Percentiles rank a stretch among this genome's conserved stretches.
These are phyloP conservation scores for Abramis brama DNA, from an alignment of 2,113 vertebrate species.

Conservation along the genomic window DNA sequence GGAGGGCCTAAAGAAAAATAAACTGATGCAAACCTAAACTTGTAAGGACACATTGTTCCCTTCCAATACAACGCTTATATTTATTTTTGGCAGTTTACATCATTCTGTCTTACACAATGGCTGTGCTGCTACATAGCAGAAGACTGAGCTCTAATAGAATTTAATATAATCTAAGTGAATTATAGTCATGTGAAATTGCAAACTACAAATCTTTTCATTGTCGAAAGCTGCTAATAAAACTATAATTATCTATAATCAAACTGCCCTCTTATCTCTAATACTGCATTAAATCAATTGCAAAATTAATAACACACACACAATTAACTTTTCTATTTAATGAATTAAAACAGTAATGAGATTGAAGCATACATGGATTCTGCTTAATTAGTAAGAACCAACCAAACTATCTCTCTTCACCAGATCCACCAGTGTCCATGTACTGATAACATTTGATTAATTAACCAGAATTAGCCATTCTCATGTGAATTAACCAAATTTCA, in stretches of 20 bases:
- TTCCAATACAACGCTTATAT: conserved; percentile 15
- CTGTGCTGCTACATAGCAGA: not conserved
- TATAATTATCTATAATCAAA: not conserved
- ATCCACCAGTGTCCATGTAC: not conserved
- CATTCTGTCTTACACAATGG: conserved; percentile 50
- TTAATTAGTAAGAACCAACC: conserved; percentile 15
- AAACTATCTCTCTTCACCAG: conserved; percentile 28
- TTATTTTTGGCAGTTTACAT: conserved; percentile 28
- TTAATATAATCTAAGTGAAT: not conserved
- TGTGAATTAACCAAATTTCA: conserved; percentile 1
- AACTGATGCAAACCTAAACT: conserved; percentile 50
- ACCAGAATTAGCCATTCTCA: not conserved
- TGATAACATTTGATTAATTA: conserved; percentile 23
- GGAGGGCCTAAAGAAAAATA: conserved; percentile 37
- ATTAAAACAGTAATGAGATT: not conserved
- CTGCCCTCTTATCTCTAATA: not conserved
- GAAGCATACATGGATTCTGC: not conserved
- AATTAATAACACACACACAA: not conserved
- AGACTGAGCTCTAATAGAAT: conserved; percentile 12
- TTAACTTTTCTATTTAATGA: not conserved
- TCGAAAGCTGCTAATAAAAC: not conserved
- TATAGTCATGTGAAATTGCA: not conserved
- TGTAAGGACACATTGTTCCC: conserved; percentile 61
- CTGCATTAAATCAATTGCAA: not conserved
- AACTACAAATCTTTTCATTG: not conserved